Conservation (phyloP, 2,888 invertebrate species). For the Charanyca ferruginea region DNA sequence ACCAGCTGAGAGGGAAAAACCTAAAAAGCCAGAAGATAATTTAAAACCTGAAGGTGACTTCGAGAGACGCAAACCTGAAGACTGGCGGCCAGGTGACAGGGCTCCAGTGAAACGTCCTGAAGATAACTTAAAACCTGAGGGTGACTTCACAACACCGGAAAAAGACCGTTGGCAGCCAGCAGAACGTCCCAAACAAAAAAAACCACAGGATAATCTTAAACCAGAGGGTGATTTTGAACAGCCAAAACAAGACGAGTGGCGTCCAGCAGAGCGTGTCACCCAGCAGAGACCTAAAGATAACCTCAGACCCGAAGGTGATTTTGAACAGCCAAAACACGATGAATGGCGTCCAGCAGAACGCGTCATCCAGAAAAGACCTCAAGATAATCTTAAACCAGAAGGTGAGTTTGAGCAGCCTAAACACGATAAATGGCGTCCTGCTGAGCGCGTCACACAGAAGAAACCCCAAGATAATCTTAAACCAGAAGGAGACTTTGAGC, state of each 20-base stretch:
- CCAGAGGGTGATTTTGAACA: too few relatives aligned
- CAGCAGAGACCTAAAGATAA: constrained; percentile 86
- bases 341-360: constrained; percentile 85
- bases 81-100: constrained; percentile 81
- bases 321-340: constrained; percentile 77
- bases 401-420: constrained; percentile 84
- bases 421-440: constrained; percentile 64
- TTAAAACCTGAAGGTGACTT: constrained; percentile 90
- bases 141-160: constrained; percentile 65
- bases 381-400: constrained; percentile 88
- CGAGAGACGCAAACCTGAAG: constrained; percentile 78
- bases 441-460: constrained; percentile 41
- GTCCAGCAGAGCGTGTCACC: constrained; percentile 80
- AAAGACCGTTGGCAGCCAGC: constrained; percentile 81
- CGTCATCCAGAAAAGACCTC: constrained; percentile 82
- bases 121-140: constrained; percentile 49
- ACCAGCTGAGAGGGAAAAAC: constrained; percentile 84
- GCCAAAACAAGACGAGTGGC: too few relatives aligned
- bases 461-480: constrained; percentile 44
- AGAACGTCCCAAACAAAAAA: too few relatives aligned
- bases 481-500: constrained; percentile 46
- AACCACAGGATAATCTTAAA: too few relatives aligned
- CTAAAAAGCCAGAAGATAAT: constrained; percentile 87
- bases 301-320: constrained; percentile 91
- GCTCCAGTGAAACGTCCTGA: constrained; percentile 30